Conservation (phyloP, 2,113 vertebrate species). For the Calidris pygmaea region DNA sequence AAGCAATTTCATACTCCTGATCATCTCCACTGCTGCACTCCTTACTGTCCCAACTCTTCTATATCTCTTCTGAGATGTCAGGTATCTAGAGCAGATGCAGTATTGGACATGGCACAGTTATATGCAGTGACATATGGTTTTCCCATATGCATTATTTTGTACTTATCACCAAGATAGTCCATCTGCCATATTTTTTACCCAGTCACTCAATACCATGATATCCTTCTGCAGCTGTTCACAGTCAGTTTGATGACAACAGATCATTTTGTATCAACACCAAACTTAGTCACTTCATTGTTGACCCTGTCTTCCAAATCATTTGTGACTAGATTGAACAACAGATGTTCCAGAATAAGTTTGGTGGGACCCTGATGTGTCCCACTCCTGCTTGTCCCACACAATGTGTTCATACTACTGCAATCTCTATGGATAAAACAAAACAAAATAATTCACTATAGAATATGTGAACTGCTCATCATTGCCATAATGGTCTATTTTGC, state of each 20-base stretch:
- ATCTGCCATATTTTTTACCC: conserved; percentile 32
- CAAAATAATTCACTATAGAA: background rate
- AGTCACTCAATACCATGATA: background rate
- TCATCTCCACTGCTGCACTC: background rate
- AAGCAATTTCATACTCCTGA: background rate
- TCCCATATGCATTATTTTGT: conserved; percentile 4
- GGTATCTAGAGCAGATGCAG: conserved; percentile 1
- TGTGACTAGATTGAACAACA: background rate
- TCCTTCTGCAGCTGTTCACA: conserved; percentile 37
- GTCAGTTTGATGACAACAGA: conserved; percentile 40
- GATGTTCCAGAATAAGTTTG: background rate
- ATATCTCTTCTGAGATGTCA: background rate
- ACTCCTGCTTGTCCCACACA: background rate
- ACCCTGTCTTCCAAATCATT: background rate
- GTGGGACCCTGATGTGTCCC: background rate
- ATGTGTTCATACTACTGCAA: background rate
- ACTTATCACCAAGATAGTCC: background rate
- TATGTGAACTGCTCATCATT: background rate
- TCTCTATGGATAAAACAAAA: background rate
- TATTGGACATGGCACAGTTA: background rate
- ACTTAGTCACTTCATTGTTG: background rate
- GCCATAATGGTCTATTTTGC: background rate
- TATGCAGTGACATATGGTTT: background rate
- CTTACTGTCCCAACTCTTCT: background rate
- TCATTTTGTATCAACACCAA: conserved; percentile 22